Conservation (phyloP, 2,797 vertebrate species). For the Oreortyx pictus region DNA sequence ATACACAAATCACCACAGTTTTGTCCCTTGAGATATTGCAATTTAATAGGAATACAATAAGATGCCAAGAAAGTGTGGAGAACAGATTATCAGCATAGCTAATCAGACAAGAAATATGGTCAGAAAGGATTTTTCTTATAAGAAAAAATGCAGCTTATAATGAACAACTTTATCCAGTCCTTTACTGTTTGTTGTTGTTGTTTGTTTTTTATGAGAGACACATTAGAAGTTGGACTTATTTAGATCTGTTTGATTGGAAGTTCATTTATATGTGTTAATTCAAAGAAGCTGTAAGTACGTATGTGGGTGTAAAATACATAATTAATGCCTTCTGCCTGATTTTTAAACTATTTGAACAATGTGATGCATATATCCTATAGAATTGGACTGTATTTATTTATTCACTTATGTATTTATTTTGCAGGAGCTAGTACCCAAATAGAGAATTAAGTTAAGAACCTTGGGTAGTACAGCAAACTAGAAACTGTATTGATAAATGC, state of each 20-base stretch:
- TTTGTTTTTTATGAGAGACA: not conserved
- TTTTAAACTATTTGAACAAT: not conserved
- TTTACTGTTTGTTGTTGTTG: not conserved
- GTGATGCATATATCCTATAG: not conserved
- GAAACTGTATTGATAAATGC: conserved; percentile 3
- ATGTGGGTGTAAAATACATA: not conserved
- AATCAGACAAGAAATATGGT: not conserved
- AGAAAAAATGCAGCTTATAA: not conserved
- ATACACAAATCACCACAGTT: not conserved
- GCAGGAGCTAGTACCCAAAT: not conserved
- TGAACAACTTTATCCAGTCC: not conserved
- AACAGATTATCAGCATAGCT: not conserved
- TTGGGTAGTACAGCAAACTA: not conserved
- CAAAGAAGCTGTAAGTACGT: not conserved
- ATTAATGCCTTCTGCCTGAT: not conserved
- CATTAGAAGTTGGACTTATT: not conserved
- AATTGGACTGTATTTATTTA: not conserved
- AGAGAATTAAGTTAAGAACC: not conserved
- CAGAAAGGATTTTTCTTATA: not conserved
- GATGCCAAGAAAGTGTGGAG: not conserved
- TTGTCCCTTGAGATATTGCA: not conserved
- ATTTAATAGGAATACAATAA: not conserved
- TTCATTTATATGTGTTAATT: not conserved
- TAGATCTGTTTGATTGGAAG: not conserved
- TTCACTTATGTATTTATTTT: not conserved